Evolutionary conservation across 2,888 invertebrate genomes (phyloP).

Genomic region (Pammene fasciana): DNA sequence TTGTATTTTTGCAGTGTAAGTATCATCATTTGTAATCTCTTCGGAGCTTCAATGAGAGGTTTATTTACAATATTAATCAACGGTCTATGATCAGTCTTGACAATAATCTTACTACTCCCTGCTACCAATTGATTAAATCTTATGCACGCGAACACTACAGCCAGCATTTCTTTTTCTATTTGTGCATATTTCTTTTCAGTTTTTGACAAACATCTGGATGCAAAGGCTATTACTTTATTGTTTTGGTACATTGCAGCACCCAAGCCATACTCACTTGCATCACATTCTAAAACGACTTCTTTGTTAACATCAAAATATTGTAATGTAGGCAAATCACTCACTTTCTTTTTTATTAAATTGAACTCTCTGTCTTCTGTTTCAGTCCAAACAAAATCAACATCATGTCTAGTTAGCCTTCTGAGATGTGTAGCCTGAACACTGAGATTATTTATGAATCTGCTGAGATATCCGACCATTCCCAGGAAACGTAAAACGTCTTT

Average conservation of each 20-base stretch:
- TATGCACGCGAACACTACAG: neutral
- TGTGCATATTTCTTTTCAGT: neutral
- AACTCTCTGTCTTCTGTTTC: neutral
- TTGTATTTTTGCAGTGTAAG: neutral
- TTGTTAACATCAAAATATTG: too few species aligned
- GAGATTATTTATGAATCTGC: too few species aligned
- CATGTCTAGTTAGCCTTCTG: too few species aligned
- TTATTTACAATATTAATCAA: neutral
- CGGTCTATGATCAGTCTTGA: neutral
- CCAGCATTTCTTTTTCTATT: neutral
- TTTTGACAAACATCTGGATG: neutral
- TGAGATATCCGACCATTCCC: too few species aligned
- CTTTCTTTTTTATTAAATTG: neutral
- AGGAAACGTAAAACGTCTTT: too few species aligned
- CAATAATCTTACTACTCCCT: neutral
- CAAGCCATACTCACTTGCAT: too few species aligned
- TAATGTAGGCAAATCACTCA: too few species aligned
- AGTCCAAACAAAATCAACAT: neutral
- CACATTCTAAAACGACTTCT: too few species aligned
- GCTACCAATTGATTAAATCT: neutral
- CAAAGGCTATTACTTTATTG: too few species aligned
- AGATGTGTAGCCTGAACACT: too few species aligned
- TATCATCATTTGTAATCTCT: neutral
- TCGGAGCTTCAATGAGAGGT: neutral
- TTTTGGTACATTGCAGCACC: too few species aligned